These are phyloP conservation scores for Oscheius myriophilus DNA, from an alignment of 2,888 invertebrate genomes.

Conservation along the genomic window DNA sequence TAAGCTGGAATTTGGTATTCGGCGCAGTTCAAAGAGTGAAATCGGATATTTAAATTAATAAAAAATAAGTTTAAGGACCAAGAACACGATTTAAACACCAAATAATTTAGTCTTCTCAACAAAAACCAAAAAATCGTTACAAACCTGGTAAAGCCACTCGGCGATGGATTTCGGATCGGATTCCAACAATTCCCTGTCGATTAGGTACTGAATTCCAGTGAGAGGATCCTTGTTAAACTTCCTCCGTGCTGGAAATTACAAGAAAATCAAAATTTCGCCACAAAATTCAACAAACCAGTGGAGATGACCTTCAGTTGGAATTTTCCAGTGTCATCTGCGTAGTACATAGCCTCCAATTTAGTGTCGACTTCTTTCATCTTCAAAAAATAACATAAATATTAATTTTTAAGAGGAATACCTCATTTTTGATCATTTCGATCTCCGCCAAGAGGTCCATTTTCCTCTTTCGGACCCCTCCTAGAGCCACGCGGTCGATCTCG, in stretches of 20 bases:
- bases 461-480: slow-evolving; percentile 39
- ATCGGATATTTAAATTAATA: too few species aligned
- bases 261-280: neutral
- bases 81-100: too few species aligned
- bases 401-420: slow-evolving; percentile 37
- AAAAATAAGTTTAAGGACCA: too few species aligned
- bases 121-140: too few species aligned
- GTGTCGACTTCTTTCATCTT: slow-evolving; percentile 51
- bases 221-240: slow-evolving; percentile 35
- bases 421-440: slow-evolving; percentile 51
- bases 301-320: slow-evolving; percentile 38
- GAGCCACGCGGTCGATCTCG: too few species aligned
- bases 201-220: slow-evolving; percentile 49
- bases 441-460: slow-evolving; percentile 56
- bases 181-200: slow-evolving; percentile 41
- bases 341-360: slow-evolving; percentile 56
- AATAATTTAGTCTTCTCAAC: too few species aligned
- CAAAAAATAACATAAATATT: too few species aligned
- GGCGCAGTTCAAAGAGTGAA: too few species aligned
- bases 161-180: slow-evolving; percentile 45
- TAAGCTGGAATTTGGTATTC: too few species aligned
- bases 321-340: slow-evolving; percentile 51
- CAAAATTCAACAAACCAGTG: slow-evolving; percentile 41
- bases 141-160: slow-evolving; percentile 41
- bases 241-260: slow-evolving; percentile 19